Evolutionary conservation across 2,113 vertebrate species (phyloP).

Genomic region (Perca flavescens): DNA sequence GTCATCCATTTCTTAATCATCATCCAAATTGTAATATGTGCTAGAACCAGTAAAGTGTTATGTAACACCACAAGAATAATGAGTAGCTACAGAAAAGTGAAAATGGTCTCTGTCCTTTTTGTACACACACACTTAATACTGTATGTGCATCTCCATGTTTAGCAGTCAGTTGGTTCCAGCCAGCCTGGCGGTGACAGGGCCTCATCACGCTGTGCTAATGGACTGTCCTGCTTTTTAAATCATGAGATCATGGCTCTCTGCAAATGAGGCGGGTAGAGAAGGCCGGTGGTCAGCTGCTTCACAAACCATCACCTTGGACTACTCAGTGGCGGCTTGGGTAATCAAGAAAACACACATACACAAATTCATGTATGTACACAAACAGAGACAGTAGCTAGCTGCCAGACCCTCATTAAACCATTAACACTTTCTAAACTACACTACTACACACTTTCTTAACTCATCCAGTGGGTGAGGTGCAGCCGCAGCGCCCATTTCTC

Average conservation of each 20-base stretch:
- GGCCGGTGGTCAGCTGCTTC: conserved; percentile 24
- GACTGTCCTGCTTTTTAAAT: conserved; percentile 55
- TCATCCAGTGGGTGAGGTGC: conserved; percentile 31
- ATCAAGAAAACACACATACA: conserved; percentile 47
- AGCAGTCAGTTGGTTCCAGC: conserved; percentile 9
- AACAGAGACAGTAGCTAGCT: background rate
- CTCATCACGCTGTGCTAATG: conserved; percentile 61
- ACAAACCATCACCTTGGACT: conserved; percentile 43
- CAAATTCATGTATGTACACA: conserved; percentile 17
- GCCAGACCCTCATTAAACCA: conserved; percentile 66
- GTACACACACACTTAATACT: background rate
- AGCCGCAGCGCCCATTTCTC: conserved; percentile 39
- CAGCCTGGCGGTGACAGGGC: background rate
- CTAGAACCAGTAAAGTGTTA: background rate
- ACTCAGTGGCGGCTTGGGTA: conserved; percentile 6
- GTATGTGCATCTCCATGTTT: background rate
- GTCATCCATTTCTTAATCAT: conserved; percentile 24
- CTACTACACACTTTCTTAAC: too few relatives aligned
- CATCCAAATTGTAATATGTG: background rate
- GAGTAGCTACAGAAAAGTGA: background rate
- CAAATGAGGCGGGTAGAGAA: conserved; percentile 55
- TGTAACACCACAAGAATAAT: conserved; percentile 19
- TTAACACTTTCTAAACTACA: conserved; percentile 26
- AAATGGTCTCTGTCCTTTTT: conserved; percentile 6
- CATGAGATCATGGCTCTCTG: conserved; percentile 51